Conservation (phyloP, 1,140 invertebrate genomes). For the Calycopis cecrops region DNA sequence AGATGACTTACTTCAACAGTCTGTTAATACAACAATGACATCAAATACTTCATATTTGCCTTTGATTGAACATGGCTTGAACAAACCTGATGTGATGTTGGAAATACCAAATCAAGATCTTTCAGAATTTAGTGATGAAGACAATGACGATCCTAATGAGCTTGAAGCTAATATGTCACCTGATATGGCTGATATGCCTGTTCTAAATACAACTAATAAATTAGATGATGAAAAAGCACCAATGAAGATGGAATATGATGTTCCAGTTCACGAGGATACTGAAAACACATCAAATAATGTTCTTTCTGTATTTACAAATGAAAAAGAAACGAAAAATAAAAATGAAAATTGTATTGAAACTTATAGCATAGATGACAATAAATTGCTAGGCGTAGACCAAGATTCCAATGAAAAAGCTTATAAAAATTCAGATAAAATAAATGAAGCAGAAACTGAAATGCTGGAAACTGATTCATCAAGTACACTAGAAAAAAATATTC, state of each 20-base stretch:
- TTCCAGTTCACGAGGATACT: not conserved
- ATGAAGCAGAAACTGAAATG: conserved; percentile 1
- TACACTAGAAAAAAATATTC: too few relatives aligned
- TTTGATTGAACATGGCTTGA: conserved; percentile 37
- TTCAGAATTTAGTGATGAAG: conserved; percentile 37
- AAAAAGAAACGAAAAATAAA: not conserved
- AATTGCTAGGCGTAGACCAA: not conserved
- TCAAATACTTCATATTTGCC: conserved; percentile 15
- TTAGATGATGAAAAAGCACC: too few relatives aligned
- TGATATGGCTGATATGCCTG: too few relatives aligned
- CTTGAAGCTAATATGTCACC: conserved; percentile 23
- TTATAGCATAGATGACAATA: not conserved
- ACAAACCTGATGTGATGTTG: conserved; percentile 52
- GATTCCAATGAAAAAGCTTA: not conserved
- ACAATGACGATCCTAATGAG: conserved; percentile 9
- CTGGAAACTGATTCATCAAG: too few relatives aligned
- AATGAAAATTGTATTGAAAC: not conserved
- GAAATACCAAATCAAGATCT: conserved; percentile 56
- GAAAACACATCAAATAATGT: conserved; percentile 8
- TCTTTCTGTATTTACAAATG: not conserved
- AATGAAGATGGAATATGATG: too few relatives aligned
- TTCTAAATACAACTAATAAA: not conserved
- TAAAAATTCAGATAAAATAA: conserved; percentile 5
- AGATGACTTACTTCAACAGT: not conserved
- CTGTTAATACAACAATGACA: not conserved